Conservation (phyloP, 2,888 invertebrate species). For the Imbricaverruca yamaguchii region DNA sequence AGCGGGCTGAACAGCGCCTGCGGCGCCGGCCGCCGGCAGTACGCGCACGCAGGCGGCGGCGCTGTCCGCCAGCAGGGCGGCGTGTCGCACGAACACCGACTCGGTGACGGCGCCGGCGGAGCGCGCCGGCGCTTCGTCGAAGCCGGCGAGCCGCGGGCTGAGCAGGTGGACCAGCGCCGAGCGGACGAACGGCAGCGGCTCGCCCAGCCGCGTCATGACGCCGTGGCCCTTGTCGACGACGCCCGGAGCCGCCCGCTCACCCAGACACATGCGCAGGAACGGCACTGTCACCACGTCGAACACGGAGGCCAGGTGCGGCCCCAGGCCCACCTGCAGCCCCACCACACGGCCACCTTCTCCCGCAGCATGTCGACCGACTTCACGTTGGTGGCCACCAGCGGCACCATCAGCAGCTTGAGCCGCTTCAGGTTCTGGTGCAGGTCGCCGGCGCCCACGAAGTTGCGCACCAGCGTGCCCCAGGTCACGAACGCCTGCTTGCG, state of each 20-base stretch:
- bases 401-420: slow-evolving; percentile 60
- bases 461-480: slow-evolving; percentile 53
- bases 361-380: slow-evolving; percentile 56
- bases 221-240: too few species aligned
- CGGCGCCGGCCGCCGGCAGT: not conserved
- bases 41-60: not conserved
- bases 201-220: not conserved
- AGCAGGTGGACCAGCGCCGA: not conserved
- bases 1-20: not conserved
- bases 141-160: not conserved
- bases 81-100: slow-evolving; percentile 1
- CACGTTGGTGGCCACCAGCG: slow-evolving; percentile 62
- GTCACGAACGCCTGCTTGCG: slow-evolving; percentile 43
- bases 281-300: slow-evolving; percentile 50
- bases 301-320: slow-evolving; percentile 50
- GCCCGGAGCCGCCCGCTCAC: slow-evolving; percentile 36
- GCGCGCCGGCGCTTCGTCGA: not conserved
- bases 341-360: slow-evolving; percentile 65
- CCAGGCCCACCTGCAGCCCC: slow-evolving; percentile 46
- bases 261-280: slow-evolving; percentile 61
- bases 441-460: slow-evolving; percentile 48
- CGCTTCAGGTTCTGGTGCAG: slow-evolving; percentile 51
- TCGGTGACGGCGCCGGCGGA: not conserved
- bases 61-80: slow-evolving; percentile 13
- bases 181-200: not conserved